Evolutionary conservation across 92 coral and sea anemone genomes (phyloP).

Genomic region (Umimayanthus chanpuru): DNA sequence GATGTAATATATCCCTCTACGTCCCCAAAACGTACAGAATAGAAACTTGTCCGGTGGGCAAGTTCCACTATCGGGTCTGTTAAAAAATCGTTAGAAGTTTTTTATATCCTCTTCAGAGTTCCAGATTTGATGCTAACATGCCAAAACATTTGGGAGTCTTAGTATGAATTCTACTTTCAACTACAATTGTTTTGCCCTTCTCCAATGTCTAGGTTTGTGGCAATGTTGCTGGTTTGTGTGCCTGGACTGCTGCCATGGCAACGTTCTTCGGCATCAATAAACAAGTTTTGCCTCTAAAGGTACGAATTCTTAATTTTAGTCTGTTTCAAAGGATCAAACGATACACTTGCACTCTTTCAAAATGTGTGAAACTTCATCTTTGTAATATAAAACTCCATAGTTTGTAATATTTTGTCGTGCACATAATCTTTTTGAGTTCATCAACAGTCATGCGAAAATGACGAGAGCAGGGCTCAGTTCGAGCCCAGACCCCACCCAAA

Average conservation of each 20-base stretch:
- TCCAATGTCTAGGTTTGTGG: constrained; percentile 84
- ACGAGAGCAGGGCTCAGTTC: too few relatives aligned
- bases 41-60: neutral
- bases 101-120: neutral
- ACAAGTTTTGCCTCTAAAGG: constrained; percentile 95
- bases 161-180: neutral
- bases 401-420: too few relatives aligned
- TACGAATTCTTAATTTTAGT: constrained; percentile 18
- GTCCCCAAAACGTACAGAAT: too few relatives aligned
- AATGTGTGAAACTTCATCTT: neutral
- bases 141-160: neutral
- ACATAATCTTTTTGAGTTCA: too few relatives aligned
- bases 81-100: too few relatives aligned
- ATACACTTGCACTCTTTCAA: neutral
- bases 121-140: neutral
- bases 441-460: too few relatives aligned
- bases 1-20: too few relatives aligned
- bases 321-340: neutral
- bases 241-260: constrained; percentile 97
- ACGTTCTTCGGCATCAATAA: constrained; percentile 95
- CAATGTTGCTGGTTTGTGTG: constrained; percentile 97
- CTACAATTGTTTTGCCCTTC: neutral
- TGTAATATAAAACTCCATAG: too few relatives aligned
- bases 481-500: too few relatives aligned
- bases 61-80: too few relatives aligned